Base-by-base conservation (phyloP, 2,113 vertebrate species). In the Lepidothrix coronata region DNA sequence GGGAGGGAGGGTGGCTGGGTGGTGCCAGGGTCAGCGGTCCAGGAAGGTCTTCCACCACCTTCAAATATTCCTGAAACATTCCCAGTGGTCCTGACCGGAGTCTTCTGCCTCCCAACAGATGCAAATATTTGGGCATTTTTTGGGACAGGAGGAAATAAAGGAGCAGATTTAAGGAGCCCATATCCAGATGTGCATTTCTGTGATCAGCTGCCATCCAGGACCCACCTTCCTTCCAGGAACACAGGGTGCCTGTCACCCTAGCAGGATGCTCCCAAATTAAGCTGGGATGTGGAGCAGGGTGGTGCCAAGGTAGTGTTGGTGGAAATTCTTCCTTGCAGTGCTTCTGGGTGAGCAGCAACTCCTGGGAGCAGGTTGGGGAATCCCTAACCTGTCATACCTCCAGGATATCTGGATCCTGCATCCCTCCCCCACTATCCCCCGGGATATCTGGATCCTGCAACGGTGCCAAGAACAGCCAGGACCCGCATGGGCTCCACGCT, bases 181-280 rank as follows among this genome's bases (percentile, higher is more conserved):
- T 23, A 66, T 58, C 79, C 15, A 6, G 43, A 57, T 1, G 4
- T 3, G 8, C 8, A 4, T 59, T 71, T 44, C 3, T 1, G 21
- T 11, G 4, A 72, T 5, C 59, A 62, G 55, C 37, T 66, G 70
- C 70, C 58, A 83, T 5, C 31, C 39, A 62, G 44, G 8, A 65
- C 25, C 3, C 5, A 61, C 9, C 21, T 57, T 51, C 43, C 81
- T 12, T 31, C 13, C 12, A 5, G 52, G 27, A 62, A 51, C 18
- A 37, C 1, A 0, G 2, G 1, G n/a, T n/a, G 13, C 2, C 1
- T 12, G 8, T 0, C 1, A 1, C 48, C 30, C 11, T 6, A 33
- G n/a, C 0, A 0, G 16, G 80, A 71, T 31, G 82, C 43, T 92
- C 59, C 39, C 3, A 4, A 67, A 78, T 49, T 30, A 48, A 14